A percentile compares a stretch with the other conserved stretches of the same genome.
These are phyloP conservation scores for Pemphigus obesinymphae DNA, from an alignment of 1,140 invertebrate species.

Conservation along the genomic window DNA sequence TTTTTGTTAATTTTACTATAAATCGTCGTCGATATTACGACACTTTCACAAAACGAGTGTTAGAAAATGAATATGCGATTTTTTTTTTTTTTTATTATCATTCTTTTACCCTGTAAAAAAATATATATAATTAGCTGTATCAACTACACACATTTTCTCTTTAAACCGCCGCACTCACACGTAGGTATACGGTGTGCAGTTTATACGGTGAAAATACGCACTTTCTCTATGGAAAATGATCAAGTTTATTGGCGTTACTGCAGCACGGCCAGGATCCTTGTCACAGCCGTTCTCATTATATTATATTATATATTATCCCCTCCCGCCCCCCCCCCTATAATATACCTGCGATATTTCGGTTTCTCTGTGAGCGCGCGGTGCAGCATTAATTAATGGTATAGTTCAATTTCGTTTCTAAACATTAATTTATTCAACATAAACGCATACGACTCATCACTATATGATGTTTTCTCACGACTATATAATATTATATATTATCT, in stretches of 20 bases:
- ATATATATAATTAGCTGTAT: not conserved
- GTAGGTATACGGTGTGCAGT: too few relatives aligned
- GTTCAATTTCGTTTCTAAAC: not conserved
- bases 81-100: not conserved
- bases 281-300: not conserved
- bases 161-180: not conserved
- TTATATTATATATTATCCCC: not conserved
- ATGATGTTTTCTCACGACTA: too few relatives aligned
- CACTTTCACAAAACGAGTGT: not conserved
- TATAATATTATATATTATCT: too few relatives aligned
- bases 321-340: too few relatives aligned
- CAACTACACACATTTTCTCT: constrained; percentile 9
- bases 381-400: too few relatives aligned
- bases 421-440: too few relatives aligned
- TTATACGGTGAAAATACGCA: not conserved
- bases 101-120: not conserved
- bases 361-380: too few relatives aligned
- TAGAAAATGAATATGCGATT: not conserved
- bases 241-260: not conserved
- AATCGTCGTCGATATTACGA: not conserved
- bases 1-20: too few relatives aligned
- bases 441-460: too few relatives aligned
- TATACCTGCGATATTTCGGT: too few relatives aligned
- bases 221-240: constrained; percentile 19
- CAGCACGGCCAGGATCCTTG: too few relatives aligned